Base-by-base conservation (phyloP, 2,797 vertebrate genomes). In the Danio kyathit region DNA sequence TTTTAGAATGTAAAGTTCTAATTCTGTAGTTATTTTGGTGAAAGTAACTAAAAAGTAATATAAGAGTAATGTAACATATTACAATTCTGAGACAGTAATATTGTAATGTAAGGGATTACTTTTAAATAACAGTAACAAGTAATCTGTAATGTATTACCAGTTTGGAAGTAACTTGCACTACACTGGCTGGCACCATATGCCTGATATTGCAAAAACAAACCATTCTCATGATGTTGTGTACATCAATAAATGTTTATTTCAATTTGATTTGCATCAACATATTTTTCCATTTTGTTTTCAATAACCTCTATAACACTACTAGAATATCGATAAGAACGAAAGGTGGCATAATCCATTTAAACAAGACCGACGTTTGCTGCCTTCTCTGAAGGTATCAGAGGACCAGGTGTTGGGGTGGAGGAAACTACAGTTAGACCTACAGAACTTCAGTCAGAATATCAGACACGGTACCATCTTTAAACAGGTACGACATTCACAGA, bases 161-260 rank as follows among this genome's bases (percentile, higher is more conserved):
- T n/a, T n/a, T n/a, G n/a, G n/a, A n/a, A n/a, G n/a, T n/a, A n/a
- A n/a, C n/a, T n/a, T n/a, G n/a, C n/a, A n/a, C n/a, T n/a, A n/a
- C n/a, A n/a, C n/a, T n/a, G n/a, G n/a, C n/a, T n/a, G 21, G 46
- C 14, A 51, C 46, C 38, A 21, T 4, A 51, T 38, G 17, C 12
- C 48, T 48, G 5, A 59, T 46, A 63, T 48, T 65, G 77, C 19
- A 79, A 21, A 78, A 79, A 86, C 52, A 84, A 82, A 59, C 43
- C 43, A 84, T 67, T 79, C 81, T 69, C 48, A 49, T 65, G 48
- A 57, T 74, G 56, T 63, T 76, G 83, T 87, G 87, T 94, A 94
- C 94, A 94, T 94, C 93, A 94, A 93, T 92, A 91, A 93, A 90
- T 92, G 93, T 95, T 95, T 95, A 95, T 95, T 95, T 95, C 87